phyloP scores from a whole-genome alignment of 1,140 invertebrate species.

The Aphaenogaster ashmeadi region DNA sequence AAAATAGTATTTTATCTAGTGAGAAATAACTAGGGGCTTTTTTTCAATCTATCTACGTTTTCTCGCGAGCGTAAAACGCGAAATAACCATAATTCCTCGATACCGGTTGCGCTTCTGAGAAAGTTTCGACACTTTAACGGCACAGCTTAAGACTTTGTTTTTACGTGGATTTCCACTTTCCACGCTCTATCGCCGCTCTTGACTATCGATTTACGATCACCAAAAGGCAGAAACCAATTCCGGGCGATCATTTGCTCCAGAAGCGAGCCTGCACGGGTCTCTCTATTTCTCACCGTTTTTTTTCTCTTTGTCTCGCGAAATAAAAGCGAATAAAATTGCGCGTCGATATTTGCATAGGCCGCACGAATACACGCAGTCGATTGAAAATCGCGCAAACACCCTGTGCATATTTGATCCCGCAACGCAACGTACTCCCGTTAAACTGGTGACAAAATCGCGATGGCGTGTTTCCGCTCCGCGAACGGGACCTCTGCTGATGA shows the following conservation, averaged over 20 bases:
- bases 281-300: slow-evolving; percentile 3
- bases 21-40: neutral
- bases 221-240: slow-evolving; percentile 48
- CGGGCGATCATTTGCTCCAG: slow-evolving; percentile 23
- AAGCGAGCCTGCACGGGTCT: neutral
- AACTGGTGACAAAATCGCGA: slow-evolving; percentile 54
- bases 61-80: neutral
- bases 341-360: slow-evolving; percentile 46
- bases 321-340: slow-evolving; percentile 37
- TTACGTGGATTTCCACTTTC: slow-evolving; percentile 42
- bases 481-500: slow-evolving; percentile 58
- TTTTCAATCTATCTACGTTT: slow-evolving; percentile 24
- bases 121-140: slow-evolving; percentile 58
- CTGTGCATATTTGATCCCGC: slow-evolving; percentile 48
- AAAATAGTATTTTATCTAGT: neutral
- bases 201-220: slow-evolving; percentile 41
- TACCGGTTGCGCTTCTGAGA: neutral
- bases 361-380: slow-evolving; percentile 31
- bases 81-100: slow-evolving; percentile 51
- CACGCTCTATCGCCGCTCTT: slow-evolving; percentile 28
- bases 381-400: slow-evolving; percentile 55
- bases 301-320: slow-evolving; percentile 6
- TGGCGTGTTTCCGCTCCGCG: slow-evolving; percentile 24
- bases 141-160: slow-evolving; percentile 44
- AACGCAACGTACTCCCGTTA: slow-evolving; percentile 39